A percentile compares a stretch with the other conserved stretches of the same genome.
phyloP scores from a whole-genome alignment of 2,888 invertebrate genomes.

The Eupithecia inturbata region DNA sequence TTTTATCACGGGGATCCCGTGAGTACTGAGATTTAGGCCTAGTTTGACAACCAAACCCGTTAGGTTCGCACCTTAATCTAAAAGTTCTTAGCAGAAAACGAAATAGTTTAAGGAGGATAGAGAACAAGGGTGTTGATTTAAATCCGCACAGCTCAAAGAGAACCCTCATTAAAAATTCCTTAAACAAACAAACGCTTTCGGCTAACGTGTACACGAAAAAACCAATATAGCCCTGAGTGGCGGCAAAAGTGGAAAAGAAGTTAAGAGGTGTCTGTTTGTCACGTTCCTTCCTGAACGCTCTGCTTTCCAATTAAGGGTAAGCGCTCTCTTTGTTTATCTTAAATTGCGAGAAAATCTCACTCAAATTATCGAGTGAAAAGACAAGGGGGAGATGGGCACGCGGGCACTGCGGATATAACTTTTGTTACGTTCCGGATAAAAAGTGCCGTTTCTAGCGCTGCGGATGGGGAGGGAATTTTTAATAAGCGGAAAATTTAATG shows the following conservation, averaged over 20 bases:
- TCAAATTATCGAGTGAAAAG: conserved; percentile 83
- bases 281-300: conserved; percentile 83
- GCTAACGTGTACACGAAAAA: conserved; percentile 74
- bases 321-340: conserved; percentile 84
- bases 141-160: conserved; percentile 49
- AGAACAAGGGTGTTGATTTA: conserved; percentile 41
- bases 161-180: conserved; percentile 74
- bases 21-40: too few relatives aligned
- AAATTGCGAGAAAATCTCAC: conserved; percentile 85
- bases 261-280: conserved; percentile 85
- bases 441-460: conserved; percentile 77
- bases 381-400: conserved; percentile 69
- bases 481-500: conserved; percentile 85
- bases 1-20: too few relatives aligned
- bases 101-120: not conserved
- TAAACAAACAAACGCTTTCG: conserved; percentile 78
- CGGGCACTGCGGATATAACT: conserved; percentile 76
- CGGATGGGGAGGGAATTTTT: conserved; percentile 81
- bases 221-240: conserved; percentile 78
- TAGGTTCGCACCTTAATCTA: too few relatives aligned
- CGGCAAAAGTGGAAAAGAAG: conserved; percentile 81
- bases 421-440: conserved; percentile 78
- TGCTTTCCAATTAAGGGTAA: conserved; percentile 85
- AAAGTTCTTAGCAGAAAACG: not conserved
- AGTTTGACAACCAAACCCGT: too few relatives aligned